These are phyloP conservation scores for Stylophora pistillata DNA, from an alignment of 64 coral and sea anemone species.

Conservation along the genomic window DNA sequence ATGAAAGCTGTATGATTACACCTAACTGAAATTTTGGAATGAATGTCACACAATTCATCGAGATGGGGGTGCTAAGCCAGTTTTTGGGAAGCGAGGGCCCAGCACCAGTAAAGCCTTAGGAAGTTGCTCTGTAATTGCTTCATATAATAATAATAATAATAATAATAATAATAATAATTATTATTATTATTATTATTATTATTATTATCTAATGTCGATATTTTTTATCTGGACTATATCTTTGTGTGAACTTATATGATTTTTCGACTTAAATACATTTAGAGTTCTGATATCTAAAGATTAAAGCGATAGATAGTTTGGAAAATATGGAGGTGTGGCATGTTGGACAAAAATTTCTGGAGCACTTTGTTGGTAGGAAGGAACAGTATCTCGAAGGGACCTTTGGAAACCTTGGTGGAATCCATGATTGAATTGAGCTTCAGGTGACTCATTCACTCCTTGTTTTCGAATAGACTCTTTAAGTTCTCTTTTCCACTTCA, in stretches of 20 bases:
- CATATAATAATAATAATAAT: too few relatives aligned
- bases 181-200: too few relatives aligned
- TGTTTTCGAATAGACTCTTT: conserved; percentile 78
- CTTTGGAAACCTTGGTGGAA: conserved; percentile 12
- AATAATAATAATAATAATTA: too few relatives aligned
- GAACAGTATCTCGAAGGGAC: conserved; percentile 10
- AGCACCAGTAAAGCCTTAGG: too few relatives aligned
- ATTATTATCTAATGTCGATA: too few relatives aligned
- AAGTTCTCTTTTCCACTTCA: conserved; percentile 98
- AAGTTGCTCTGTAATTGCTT: too few relatives aligned
- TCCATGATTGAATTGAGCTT: neutral
- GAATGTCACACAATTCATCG: too few relatives aligned
- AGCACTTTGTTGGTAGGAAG: conserved; percentile 2
- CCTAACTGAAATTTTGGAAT: too few relatives aligned
- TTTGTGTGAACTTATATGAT: neutral
- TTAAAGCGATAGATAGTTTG: conserved; percentile 42
- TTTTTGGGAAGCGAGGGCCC: too few relatives aligned
- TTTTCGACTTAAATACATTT: neutral
- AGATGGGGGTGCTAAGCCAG: too few relatives aligned
- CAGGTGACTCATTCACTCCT: neutral
- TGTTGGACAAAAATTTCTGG: conserved; percentile 28
- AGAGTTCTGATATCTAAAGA: neutral
- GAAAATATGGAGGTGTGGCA: conserved; percentile 38
- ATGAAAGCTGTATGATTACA: too few relatives aligned
- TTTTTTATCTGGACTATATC: too few relatives aligned